Conservation (phyloP, 2,113 vertebrate species). For the Oxyura jamaicensis region DNA sequence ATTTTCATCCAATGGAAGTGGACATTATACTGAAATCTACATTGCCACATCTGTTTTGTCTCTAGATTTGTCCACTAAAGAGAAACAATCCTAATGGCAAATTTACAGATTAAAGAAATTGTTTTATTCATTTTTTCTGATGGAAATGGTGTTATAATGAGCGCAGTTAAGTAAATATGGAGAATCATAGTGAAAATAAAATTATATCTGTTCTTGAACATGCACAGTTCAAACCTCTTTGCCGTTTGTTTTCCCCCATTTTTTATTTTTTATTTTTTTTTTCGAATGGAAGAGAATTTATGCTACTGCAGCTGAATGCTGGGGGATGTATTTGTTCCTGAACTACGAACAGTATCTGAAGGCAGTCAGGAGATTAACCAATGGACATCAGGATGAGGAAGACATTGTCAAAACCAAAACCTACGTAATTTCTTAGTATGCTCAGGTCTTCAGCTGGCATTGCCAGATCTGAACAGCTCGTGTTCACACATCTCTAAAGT, state of each 20-base stretch:
- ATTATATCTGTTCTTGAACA: not conserved
- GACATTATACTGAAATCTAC: not conserved
- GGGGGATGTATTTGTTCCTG: not conserved
- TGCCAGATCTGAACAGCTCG: not conserved
- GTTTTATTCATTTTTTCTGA: not conserved
- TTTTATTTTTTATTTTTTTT: not conserved
- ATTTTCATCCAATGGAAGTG: not conserved
- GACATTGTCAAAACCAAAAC: not conserved
- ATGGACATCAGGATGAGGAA: not conserved
- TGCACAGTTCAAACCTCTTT: not conserved
- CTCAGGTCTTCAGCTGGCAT: not conserved
- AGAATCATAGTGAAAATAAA: not conserved
- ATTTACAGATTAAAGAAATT: not conserved
- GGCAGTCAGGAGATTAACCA: not conserved
- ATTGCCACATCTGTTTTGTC: not conserved
- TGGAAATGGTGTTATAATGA: not conserved
- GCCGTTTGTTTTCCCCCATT: not conserved
- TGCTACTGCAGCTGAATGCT: not conserved
- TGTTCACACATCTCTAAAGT: not conserved
- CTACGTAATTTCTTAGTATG: not conserved
- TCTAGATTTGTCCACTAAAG: not conserved
- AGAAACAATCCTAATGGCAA: not conserved
- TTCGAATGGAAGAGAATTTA: not conserved
- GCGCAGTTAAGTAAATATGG: not conserved
- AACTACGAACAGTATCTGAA: not conserved